Evolutionary conservation across 1,140 invertebrate genomes (phyloP).

Genomic region (Dufourea novaeangliae): DNA sequence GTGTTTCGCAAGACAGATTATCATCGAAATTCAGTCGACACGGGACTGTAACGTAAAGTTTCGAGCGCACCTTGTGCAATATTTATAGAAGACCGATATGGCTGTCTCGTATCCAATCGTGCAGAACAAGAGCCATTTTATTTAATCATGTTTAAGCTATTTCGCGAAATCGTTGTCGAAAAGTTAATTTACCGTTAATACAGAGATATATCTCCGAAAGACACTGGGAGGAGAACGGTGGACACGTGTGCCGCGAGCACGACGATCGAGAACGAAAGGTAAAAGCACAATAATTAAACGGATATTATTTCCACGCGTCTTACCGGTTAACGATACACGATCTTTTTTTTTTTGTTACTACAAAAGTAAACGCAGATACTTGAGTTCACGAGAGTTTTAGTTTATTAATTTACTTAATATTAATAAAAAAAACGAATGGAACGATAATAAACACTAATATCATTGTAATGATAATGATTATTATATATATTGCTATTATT

Average conservation of each 20-base stretch:
- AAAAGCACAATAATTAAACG: conserved; percentile 57
- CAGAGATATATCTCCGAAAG: conserved; percentile 2
- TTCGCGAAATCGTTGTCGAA: background rate
- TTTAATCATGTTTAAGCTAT: background rate
- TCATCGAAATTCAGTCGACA: background rate
- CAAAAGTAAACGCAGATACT: conserved; percentile 52
- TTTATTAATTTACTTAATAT: conserved; percentile 80
- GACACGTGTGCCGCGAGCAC: background rate
- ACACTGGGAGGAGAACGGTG: conserved; percentile 8
- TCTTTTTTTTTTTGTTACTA: conserved; percentile 53
- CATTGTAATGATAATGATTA: conserved; percentile 79
- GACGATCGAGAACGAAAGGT: conserved; percentile 20
- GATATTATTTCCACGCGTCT: conserved; percentile 41
- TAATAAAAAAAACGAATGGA: conserved; percentile 74
- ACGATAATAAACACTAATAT: conserved; percentile 79
- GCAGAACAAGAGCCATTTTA: background rate
- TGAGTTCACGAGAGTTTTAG: conserved; percentile 70
- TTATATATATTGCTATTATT: conserved; percentile 78
- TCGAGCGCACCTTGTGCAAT: background rate
- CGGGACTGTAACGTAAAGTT: too few species aligned
- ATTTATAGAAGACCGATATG: background rate
- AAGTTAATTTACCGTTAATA: background rate
- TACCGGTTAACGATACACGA: conserved; percentile 42
- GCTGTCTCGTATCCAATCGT: background rate
- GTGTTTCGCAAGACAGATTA: conserved; percentile 31